Evolutionary conservation across 2,113 vertebrate genomes (phyloP).

Genomic region (Noctilio leporinus): DNA sequence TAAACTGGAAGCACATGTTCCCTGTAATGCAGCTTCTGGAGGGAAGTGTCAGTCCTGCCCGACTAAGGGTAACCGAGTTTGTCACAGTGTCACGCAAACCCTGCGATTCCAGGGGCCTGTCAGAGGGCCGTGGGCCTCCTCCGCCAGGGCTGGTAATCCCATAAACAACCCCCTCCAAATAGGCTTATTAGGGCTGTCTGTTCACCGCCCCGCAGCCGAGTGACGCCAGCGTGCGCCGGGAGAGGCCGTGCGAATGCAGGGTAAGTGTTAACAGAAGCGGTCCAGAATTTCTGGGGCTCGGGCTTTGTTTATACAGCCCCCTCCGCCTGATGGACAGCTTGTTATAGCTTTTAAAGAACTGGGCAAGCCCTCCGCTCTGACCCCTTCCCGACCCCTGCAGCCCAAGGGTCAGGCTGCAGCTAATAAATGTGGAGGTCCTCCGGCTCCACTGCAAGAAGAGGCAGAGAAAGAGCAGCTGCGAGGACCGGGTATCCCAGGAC

Average conservation of each 20-base stretch:
- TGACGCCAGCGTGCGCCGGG: conserved; percentile 71
- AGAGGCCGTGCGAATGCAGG: conserved; percentile 71
- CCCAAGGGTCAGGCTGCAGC: conserved; percentile 80
- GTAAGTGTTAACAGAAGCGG: conserved; percentile 82
- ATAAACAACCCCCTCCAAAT: conserved; percentile 64
- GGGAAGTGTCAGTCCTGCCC: conserved; percentile 8
- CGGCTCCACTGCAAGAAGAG: conserved; percentile 81
- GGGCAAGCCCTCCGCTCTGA: conserved; percentile 81
- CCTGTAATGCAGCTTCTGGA: conserved; percentile 21
- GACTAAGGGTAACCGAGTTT: conserved; percentile 39
- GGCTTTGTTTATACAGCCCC: conserved; percentile 79
- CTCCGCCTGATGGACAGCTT: conserved; percentile 83
- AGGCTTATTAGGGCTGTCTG: conserved; percentile 68
- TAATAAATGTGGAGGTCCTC: conserved; percentile 79
- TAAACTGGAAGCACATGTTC: conserved; percentile 49
- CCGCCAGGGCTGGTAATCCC: conserved; percentile 39
- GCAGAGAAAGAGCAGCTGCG: conserved; percentile 89
- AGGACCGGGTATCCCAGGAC: conserved; percentile 81
- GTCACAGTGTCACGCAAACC: conserved; percentile 48
- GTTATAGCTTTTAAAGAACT: conserved; percentile 84
- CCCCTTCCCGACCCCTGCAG: conserved; percentile 83
- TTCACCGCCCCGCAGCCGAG: conserved; percentile 64
- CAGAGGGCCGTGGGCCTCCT: conserved; percentile 25
- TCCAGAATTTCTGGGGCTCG: conserved; percentile 78
- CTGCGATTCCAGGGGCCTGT: neutral